These are phyloP conservation scores for Trichogramma dendrolimi DNA, from an alignment of 2,888 invertebrate genomes.

Conservation along the genomic window DNA sequence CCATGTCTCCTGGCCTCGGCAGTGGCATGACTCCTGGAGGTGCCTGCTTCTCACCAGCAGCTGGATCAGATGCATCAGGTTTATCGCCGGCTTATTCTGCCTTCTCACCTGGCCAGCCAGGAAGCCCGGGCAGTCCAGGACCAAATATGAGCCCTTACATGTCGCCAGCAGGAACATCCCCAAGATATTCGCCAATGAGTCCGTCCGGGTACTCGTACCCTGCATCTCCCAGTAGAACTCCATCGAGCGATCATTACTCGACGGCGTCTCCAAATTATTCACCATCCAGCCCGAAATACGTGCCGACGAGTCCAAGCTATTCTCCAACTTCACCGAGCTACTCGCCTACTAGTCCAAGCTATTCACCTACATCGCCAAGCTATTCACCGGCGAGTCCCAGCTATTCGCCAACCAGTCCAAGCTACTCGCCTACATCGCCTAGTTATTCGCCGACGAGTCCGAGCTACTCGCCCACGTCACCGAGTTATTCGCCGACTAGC, in stretches of 20 bases:
- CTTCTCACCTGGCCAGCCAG: conserved; percentile 71
- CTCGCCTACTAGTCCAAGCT: conserved; percentile 66
- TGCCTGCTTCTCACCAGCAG: conserved; percentile 94
- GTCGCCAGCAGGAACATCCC: conserved; percentile 61
- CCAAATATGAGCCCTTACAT: conserved; percentile 80
- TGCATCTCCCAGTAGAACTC: conserved; percentile 67
- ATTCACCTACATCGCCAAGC: conserved; percentile 70
- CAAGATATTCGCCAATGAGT: conserved; percentile 61
- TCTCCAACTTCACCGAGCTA: conserved; percentile 69
- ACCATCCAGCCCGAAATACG: conserved; percentile 53
- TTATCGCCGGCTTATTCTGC: conserved; percentile 80
- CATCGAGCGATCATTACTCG: conserved; percentile 59
- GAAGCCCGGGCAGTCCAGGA: conserved; percentile 77
- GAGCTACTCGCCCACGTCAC: conserved; percentile 67
- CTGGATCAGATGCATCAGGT: conserved; percentile 90
- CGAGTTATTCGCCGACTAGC: conserved; percentile 57
- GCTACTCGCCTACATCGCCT: conserved; percentile 76
- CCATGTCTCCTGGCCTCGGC: conserved; percentile 57
- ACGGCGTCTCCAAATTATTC: neutral
- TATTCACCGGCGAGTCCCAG: conserved; percentile 72
- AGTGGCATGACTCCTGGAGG: conserved; percentile 97
- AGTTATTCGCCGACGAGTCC: conserved; percentile 78
- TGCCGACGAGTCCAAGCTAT: conserved; percentile 68
- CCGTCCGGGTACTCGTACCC: conserved; percentile 58
- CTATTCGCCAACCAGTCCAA: conserved; percentile 77